A percentile compares a stretch with the other conserved stretches of the same genome.
These are phyloP conservation scores for Heliconius sara DNA, from an alignment of 2,888 invertebrate species.

Conservation along the genomic window DNA sequence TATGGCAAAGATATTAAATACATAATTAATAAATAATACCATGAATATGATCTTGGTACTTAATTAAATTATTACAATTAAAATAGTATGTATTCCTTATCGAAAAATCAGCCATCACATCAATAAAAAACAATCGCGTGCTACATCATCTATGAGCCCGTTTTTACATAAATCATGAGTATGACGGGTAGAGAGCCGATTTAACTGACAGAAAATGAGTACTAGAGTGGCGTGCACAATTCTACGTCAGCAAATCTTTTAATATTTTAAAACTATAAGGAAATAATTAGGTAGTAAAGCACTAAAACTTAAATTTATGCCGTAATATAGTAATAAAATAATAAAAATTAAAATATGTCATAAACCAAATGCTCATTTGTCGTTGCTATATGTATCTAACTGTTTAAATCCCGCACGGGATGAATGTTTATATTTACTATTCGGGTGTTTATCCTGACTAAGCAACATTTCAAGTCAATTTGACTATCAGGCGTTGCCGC, in stretches of 20 bases:
- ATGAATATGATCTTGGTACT: no score
- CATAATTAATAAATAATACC: no score
- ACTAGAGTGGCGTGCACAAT: background rate
- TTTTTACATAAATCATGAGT: slow-evolving; percentile 41
- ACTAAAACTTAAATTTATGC: background rate
- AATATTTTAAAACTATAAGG: background rate
- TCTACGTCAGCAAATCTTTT: background rate
- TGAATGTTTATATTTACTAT: slow-evolving; percentile 7
- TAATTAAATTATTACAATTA: no score
- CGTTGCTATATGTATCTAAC: background rate
- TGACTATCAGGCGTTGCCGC: background rate
- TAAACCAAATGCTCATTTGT: background rate
- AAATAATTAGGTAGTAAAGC: background rate
- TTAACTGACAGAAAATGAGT: slow-evolving; percentile 29
- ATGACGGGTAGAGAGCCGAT: slow-evolving; percentile 35
- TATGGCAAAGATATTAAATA: no score
- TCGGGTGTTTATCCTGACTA: slow-evolving; percentile 1
- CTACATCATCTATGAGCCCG: slow-evolving; percentile 31
- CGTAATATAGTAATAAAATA: background rate
- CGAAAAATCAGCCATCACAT: slow-evolving; percentile 30
- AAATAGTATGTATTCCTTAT: background rate
- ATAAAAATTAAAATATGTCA: background rate
- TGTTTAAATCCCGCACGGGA: background rate
- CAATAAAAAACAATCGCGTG: slow-evolving; percentile 41
- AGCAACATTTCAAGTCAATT: background rate